These are phyloP conservation scores for Eulemur mongoz DNA, from an alignment of 2,797 vertebrate species.

Conservation along the genomic window DNA sequence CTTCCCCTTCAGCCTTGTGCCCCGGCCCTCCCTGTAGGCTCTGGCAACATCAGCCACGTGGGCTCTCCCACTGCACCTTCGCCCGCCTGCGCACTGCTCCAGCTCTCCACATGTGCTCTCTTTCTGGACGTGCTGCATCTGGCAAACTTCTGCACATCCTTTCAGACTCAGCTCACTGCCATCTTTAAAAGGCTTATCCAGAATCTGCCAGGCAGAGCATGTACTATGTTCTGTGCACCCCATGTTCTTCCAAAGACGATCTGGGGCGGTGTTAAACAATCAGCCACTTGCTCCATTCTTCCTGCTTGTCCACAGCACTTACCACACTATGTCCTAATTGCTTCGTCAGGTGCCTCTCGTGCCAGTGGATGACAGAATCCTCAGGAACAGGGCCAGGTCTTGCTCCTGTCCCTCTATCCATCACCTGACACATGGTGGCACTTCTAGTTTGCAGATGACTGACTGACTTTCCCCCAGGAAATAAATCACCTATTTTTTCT, in stretches of 20 bases:
- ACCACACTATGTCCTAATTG: fast-evolving
- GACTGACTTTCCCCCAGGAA: background rate
- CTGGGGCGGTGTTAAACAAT: background rate
- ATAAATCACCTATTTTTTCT: background rate
- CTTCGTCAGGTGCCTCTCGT: background rate
- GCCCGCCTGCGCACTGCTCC: background rate
- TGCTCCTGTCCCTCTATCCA: background rate
- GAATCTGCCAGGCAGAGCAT: background rate
- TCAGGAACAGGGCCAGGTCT: background rate
- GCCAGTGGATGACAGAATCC: background rate
- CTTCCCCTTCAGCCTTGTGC: background rate
- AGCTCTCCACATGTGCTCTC: background rate
- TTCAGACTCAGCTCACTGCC: background rate
- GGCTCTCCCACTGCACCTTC: background rate
- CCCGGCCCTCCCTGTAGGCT: fast-evolving
- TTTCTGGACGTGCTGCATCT: background rate
- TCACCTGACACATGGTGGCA: background rate
- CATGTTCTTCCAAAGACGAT: background rate
- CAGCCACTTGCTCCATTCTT: background rate
- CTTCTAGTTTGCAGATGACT: background rate
- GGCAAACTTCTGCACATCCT: background rate
- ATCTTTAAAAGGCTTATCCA: background rate
- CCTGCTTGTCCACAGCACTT: background rate
- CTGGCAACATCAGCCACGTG: fast-evolving
- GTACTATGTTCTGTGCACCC: background rate